Percentiles rank a stretch among this genome's conserved stretches.
phyloP scores from a whole-genome alignment of 2,888 invertebrate genomes.

The Dolichomitus sp. region DNA sequence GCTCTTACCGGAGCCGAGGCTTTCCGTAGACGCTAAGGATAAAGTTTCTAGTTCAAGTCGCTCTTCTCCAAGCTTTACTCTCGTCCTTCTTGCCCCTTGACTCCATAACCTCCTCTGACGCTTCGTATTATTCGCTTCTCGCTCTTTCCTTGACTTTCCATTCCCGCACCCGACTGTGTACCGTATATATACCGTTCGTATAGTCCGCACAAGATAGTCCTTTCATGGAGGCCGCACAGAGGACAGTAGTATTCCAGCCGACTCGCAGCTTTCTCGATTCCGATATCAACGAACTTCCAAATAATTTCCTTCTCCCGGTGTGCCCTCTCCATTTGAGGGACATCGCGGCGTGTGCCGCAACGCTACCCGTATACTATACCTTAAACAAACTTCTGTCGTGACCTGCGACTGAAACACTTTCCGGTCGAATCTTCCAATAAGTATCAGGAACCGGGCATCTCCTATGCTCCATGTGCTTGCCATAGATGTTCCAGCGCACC shows the following conservation, averaged over 20 bases:
- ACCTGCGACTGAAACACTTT: slow-evolving; percentile 45
- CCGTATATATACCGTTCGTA: slow-evolving; percentile 31
- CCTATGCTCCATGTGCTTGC: not conserved
- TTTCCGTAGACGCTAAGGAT: slow-evolving; percentile 51
- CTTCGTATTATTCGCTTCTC: slow-evolving; percentile 57
- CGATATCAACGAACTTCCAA: slow-evolving; percentile 63
- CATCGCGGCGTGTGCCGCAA: not conserved
- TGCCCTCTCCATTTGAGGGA: slow-evolving; percentile 29
- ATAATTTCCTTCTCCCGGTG: slow-evolving; percentile 53
- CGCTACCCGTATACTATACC: slow-evolving; percentile 13
- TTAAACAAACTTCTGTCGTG: slow-evolving; percentile 52
- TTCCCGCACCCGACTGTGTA: slow-evolving; percentile 51
- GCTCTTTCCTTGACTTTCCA: slow-evolving; percentile 62
- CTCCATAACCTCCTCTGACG: slow-evolving; percentile 32
- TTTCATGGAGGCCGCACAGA: slow-evolving; percentile 34
- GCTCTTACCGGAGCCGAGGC: slow-evolving; percentile 21
- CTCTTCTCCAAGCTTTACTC: slow-evolving; percentile 42
- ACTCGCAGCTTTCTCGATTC: slow-evolving; percentile 53
- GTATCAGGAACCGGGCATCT: slow-evolving; percentile 46
- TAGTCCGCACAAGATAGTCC: slow-evolving; percentile 43
- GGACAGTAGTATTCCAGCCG: slow-evolving; percentile 29
- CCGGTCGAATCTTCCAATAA: slow-evolving; percentile 58
- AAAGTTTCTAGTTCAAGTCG: slow-evolving; percentile 63
- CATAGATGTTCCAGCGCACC: not conserved
- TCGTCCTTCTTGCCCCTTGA: slow-evolving; percentile 27